Evolutionary conservation across 2,888 invertebrate genomes (phyloP), one percentile per base, ranked within the genome.

Genomic region (Mesopsocus fuscifrons): DNA sequence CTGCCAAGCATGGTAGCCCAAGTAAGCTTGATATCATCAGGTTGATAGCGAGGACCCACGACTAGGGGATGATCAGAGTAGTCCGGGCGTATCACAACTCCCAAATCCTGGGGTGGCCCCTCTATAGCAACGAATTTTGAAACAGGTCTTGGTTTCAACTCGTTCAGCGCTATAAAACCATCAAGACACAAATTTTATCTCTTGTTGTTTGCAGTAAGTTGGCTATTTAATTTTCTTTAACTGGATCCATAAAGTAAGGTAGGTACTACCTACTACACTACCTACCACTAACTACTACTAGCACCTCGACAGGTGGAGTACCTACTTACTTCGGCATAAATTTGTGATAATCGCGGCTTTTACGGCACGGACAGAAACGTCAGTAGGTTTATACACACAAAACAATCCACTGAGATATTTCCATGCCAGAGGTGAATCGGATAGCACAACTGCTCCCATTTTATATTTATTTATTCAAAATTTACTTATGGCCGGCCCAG

Each of bases 21-120:
- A 42, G 60, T 60, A 47, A 77, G 64, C 46, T 65, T 67, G 33
- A 88, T 60, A 58, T 88, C 85, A 18, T 69, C 56, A 0, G 62
- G 55, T 53, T 76, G 69, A 58, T 84, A 87, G 46, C 81, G 65
- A 0, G 80, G 77, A 0, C 89, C 89, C 46, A 75, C 71, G 3
- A 80, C 75, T 33, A 81, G 55, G 0, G 77, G 69, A 60, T 83
- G 65, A 57, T 87, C 84, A 0, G 26, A 6, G 11, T 26, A 26
- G 26, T 26, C 26, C 26, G 26, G 26, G 6, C 26, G 6, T 6
- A 26, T 11, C 11, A 26, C 26, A 11, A 26, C 26, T 6, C 26
- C 11, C 26, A 26, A 26, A 26, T 26, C 26, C 8, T 26, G 8
- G 6, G 26, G 26, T 9, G 26, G 26, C 11, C 26, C 26, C 11